phyloP scores from a whole-genome alignment of 2,113 vertebrate species.

The Bufo gargarizans region DNA sequence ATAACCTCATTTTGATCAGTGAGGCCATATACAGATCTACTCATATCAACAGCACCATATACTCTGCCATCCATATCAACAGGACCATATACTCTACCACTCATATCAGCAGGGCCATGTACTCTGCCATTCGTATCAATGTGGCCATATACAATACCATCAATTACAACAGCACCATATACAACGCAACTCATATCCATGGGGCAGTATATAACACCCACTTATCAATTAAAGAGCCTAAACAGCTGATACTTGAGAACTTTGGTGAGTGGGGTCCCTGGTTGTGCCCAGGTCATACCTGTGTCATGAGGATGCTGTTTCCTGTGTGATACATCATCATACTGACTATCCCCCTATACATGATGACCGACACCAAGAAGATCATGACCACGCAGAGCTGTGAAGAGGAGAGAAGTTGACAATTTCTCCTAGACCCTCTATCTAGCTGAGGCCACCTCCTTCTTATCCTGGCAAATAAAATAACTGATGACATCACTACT shows the following conservation, averaged over 20 bases:
- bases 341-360: slow-evolving; percentile 77
- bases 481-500: background rate
- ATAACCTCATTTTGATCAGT: background rate
- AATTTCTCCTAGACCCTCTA: background rate
- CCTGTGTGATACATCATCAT: slow-evolving; percentile 77
- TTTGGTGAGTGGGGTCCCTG: background rate
- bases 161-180: background rate
- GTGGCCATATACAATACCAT: background rate
- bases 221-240: background rate
- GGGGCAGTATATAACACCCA: background rate
- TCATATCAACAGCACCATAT: background rate
- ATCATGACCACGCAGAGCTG: slow-evolving; percentile 80
- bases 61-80: background rate
- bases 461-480: background rate
- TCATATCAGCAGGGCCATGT: background rate
- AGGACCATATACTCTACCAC: background rate
- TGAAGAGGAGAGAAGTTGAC: background rate
- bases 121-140: background rate
- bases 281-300: slow-evolving; percentile 64
- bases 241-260: background rate
- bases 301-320: slow-evolving; percentile 75
- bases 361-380: slow-evolving; percentile 81
- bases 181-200: no score
- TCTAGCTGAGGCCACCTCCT: background rate
- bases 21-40: background rate